Evolutionary conservation across 1,140 invertebrate species (phyloP).

Genomic region (Aphaenogaster ashmeadi): DNA sequence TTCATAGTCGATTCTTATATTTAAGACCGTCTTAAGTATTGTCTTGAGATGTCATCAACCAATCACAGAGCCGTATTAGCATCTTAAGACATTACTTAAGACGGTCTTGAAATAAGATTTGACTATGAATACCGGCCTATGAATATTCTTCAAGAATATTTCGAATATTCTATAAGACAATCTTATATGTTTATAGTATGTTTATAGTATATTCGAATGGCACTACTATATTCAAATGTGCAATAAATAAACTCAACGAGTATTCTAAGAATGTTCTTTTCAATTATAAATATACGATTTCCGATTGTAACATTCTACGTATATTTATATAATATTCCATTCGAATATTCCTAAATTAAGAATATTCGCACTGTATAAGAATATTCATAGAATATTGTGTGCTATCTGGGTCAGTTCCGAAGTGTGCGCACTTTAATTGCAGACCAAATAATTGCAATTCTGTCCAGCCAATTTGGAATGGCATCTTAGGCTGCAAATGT

Average conservation of each 20-base stretch:
- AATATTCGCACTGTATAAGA: background rate
- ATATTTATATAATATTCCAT: slow-evolving; percentile 14
- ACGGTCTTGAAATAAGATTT: too few species aligned
- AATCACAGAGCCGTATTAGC: too few species aligned
- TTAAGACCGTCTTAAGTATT: too few species aligned
- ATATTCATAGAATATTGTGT: too few species aligned
- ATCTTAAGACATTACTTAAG: too few species aligned
- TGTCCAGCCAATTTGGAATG: too few species aligned
- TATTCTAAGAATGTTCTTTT: background rate
- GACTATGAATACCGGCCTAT: background rate
- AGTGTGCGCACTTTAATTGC: too few species aligned
- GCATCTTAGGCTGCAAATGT: too few species aligned
- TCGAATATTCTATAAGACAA: background rate
- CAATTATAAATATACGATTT: background rate
- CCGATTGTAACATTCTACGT: background rate
- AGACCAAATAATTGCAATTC: too few species aligned
- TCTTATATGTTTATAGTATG: background rate
- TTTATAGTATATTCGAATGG: background rate
- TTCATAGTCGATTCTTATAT: too few species aligned
- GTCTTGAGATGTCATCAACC: too few species aligned
- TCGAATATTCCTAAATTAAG: background rate
- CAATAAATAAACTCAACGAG: slow-evolving; percentile 11
- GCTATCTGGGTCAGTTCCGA: too few species aligned
- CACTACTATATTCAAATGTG: background rate
- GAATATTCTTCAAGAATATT: slow-evolving; percentile 2